Base-by-base conservation (phyloP, 2,797 vertebrate species). In the Trematomus bernacchii region DNA sequence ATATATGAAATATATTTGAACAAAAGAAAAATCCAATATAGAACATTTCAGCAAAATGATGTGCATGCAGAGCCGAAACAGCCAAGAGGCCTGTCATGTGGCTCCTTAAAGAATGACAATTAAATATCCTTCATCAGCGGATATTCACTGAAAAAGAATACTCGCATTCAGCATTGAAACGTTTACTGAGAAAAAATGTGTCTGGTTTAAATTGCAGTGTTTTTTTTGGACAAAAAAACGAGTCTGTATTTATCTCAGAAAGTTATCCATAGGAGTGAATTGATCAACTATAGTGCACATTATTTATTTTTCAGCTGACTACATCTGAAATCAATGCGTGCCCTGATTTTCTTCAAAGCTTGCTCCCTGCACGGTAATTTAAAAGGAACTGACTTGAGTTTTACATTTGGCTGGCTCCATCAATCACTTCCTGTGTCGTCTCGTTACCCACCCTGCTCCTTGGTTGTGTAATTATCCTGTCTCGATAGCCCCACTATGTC, bases 401-500 rank as follows among this genome's bases (percentile, higher is more conserved):
- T 85, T 66, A 77, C 78, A 76, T 79, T 66, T 75, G 73, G 68
- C 54, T 40, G 21, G 46, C 47, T 84, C 62, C 23, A 13, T 79
- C 78, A 51, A 57, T 86, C 79, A 52, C 82, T 80, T 77, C 73
- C 47, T 74, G 55, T 77, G 68, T 82, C 80, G 63, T 66, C 76
- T 77, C 10, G 44, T 75, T 79, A 67, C 66, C 72, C 80, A 50
- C 60, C 40, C 77, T 64, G 78, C 63, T 73, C 57, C 51, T 64
- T 51, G 69, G 40, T 76, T 66, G 77, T 84, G 71, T 87, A 64
- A 87, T 81, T 80, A 67, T 85, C 44, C 65, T 54, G 75, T 67
- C 79, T 79, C 53, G 6, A 77, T 76, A 64, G 72, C 67, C 59
- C 48, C 61, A 21, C 67, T 23, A 43, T 58, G 23, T 69, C 82